Conservation (phyloP, 2,113 vertebrate species). For the Heteronetta atricapilla region DNA sequence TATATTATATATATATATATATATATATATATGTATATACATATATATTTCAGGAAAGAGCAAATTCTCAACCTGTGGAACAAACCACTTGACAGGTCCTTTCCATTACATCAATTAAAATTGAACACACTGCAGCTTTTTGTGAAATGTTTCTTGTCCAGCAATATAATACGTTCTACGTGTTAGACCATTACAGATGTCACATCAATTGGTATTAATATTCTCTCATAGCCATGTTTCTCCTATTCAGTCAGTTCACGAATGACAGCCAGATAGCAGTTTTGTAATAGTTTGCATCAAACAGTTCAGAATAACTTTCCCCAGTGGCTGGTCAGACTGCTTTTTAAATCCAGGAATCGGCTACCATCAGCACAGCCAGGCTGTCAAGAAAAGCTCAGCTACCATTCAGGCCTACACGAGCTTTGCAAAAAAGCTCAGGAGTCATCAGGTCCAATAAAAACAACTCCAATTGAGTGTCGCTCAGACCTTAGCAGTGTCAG, state of each 20-base stretch:
- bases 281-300: conserved; percentile 12
- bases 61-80: background rate
- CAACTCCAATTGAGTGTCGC: background rate
- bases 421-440: background rate
- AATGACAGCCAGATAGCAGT: background rate
- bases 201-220: conserved; percentile 30
- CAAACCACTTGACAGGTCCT: conserved; percentile 13
- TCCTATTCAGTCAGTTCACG: background rate
- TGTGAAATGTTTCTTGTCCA: background rate
- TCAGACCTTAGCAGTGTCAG: background rate
- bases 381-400: background rate
- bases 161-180: background rate
- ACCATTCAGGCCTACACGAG: background rate
- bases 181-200: conserved; percentile 1
- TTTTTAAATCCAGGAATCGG: background rate
- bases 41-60: background rate
- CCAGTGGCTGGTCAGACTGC: background rate
- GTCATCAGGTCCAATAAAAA: background rate
- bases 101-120: conserved; percentile 30
- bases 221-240: background rate
- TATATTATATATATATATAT: too few relatives aligned
- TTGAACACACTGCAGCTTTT: background rate
- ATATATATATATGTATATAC: too few relatives aligned
- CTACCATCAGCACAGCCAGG: background rate
- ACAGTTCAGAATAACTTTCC: background rate